A percentile compares a stretch with the other conserved stretches of the same genome.
phyloP scores from a whole-genome alignment of 1,140 invertebrate genomes.

The Drosophila sp. region DNA sequence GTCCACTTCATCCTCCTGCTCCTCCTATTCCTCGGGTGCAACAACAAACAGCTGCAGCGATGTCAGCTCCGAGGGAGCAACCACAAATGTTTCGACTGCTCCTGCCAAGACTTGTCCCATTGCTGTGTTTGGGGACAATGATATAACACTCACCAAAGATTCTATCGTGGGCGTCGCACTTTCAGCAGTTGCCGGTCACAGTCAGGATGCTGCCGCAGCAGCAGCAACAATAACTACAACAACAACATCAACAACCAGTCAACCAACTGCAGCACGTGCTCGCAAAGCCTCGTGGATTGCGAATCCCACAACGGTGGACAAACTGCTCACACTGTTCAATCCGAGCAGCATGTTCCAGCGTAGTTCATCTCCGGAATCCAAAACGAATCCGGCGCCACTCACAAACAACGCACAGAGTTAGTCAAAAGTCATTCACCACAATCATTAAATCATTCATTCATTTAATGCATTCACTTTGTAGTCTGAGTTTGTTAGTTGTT shows the following conservation, averaged over 20 bases:
- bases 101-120: slow-evolving; percentile 62
- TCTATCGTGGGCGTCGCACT: slow-evolving; percentile 61
- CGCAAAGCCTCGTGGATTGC: slow-evolving; percentile 87
- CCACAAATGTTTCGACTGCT: slow-evolving; percentile 28
- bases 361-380: slow-evolving; percentile 75
- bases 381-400: slow-evolving; percentile 31
- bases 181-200: slow-evolving; percentile 33
- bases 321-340: slow-evolving; percentile 86
- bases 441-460: slow-evolving; percentile 1
- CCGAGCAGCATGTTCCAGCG: slow-evolving; percentile 85
- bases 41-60: slow-evolving; percentile 42
- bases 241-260: slow-evolving; percentile 11
- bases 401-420: slow-evolving; percentile 65
- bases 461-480: slow-evolving; percentile 1
- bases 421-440: slow-evolving; percentile 20
- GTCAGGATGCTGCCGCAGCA: slow-evolving; percentile 8
- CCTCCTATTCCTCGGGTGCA: slow-evolving; percentile 22
- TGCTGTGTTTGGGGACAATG: slow-evolving; percentile 79
- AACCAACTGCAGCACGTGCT: slow-evolving; percentile 63
- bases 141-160: slow-evolving; percentile 81
- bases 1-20: not conserved
- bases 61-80: slow-evolving; percentile 22
- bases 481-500: not conserved
- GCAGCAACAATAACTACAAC: slow-evolving; percentile 22
- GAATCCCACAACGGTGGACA: slow-evolving; percentile 86